Evolutionary conservation across 2,113 vertebrate genomes (phyloP), one percentile per base, ranked within the genome.

Genomic region (Steatornis caripensis): DNA sequence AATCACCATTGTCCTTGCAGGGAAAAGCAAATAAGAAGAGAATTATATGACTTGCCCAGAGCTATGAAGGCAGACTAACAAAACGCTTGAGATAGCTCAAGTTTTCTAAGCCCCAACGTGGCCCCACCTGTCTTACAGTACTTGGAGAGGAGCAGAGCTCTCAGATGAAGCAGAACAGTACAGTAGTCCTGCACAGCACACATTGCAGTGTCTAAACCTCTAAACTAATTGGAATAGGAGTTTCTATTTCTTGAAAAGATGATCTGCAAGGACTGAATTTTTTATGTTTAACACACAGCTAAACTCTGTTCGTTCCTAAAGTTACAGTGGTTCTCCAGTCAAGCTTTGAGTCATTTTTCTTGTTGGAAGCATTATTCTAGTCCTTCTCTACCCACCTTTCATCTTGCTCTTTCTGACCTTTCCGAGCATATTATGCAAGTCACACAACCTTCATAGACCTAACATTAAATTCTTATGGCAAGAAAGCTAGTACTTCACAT

Each of bases 61-160:
- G 37, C 12, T 55, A 7, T n/a, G 24, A 79, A 75, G 19, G 11
- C 22, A 76, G 18, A 72, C n/a, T 57, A 72, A 8, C 6, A 68
- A 71, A 84, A 68, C 7, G 7, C 19, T 81, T 75, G 54, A 76
- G 32, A 53, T 7, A 84, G n/a, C 12, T 34, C 48, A 84, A 36
- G 36, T 68, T 93, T 83, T 79, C 37, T 49, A 41, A 71, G 3
- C 10, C 32, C 10, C 0, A 0, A 21, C 10, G n/a, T 0, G 2
- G 30, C 26, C 83, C 16, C 4, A 2, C 4, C 7, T 72, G 10
- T 55, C 12, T 55, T 69, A 32, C 11, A n/a, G 20, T 30, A 45
- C 19, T 74, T 74, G 6, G 9, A 76, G 29, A 48, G 18, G 45
- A 84, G 18, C 30, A 62, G 14, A 69, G 10, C 15, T 71, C 62